Evolutionary conservation across 2,113 vertebrate species (phyloP).

Genomic region (Catharus fuscescens): DNA sequence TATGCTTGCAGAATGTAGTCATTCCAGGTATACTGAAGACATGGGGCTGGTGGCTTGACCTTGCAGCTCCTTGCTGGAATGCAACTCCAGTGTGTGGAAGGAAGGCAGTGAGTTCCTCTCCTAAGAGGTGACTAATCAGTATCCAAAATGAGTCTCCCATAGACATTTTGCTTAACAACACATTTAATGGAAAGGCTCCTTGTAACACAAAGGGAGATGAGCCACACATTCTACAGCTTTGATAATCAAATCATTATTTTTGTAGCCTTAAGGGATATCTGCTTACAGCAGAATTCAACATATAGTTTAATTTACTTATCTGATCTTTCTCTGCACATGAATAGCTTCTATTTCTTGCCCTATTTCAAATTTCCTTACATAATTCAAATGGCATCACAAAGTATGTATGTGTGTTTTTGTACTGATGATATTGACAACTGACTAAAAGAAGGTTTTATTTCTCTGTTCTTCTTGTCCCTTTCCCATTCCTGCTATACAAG

Average conservation of each 20-base stretch:
- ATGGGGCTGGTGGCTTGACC: neutral
- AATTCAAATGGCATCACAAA: slow-evolving; percentile 51
- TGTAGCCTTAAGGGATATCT: slow-evolving; percentile 64
- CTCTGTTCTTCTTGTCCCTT: slow-evolving; percentile 6
- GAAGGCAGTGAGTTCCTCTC: neutral
- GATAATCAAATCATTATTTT: slow-evolving; percentile 72
- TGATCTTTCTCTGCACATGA: slow-evolving; percentile 58
- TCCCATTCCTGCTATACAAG: neutral
- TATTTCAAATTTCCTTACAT: slow-evolving; percentile 65
- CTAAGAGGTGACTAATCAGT: slow-evolving; percentile 34
- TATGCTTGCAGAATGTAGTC: neutral
- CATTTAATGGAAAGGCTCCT: slow-evolving; percentile 55
- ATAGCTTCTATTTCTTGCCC: slow-evolving; percentile 57
- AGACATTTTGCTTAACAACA: slow-evolving; percentile 61
- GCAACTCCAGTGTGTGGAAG: neutral
- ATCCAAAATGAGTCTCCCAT: slow-evolving; percentile 1
- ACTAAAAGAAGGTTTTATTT: slow-evolving; percentile 24
- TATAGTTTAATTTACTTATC: slow-evolving; percentile 72
- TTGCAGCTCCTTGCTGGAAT: slow-evolving; percentile 17
- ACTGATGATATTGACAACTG: slow-evolving; percentile 39
- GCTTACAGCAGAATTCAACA: slow-evolving; percentile 67
- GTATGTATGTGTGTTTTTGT: neutral
- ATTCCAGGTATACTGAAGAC: slow-evolving; percentile 1
- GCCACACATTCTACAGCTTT: slow-evolving; percentile 51
- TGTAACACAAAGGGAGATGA: slow-evolving; percentile 54